These are phyloP conservation scores for Ormyrus nitidulus DNA, from an alignment of 2,888 invertebrate genomes.

Conservation along the genomic window DNA sequence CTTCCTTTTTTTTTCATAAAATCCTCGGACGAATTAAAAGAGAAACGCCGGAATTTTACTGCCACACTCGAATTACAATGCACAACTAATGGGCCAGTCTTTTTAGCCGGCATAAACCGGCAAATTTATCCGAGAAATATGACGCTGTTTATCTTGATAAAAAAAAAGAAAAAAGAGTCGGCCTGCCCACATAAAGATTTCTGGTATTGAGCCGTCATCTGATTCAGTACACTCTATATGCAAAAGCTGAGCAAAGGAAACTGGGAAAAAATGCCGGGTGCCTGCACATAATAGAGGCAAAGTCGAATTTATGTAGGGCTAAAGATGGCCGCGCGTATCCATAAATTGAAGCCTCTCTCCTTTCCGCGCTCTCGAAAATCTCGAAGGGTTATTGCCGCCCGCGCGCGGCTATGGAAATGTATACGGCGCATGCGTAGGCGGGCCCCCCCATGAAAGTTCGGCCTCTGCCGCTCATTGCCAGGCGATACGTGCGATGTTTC, in stretches of 20 bases:
- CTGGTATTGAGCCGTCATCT: no score
- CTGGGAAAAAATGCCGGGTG: no score
- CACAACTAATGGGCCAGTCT: not conserved
- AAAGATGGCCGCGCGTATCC: constrained; percentile 32
- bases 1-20: no score
- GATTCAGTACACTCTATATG: no score
- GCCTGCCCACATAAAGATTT: no score
- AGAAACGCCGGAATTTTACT: not conserved
- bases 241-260: no score
- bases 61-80: not conserved
- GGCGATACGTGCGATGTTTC: constrained; percentile 60
- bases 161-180: no score
- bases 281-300: constrained; percentile 6
- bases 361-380: not conserved
- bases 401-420: not conserved
- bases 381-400: constrained; percentile 10
- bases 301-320: constrained; percentile 8
- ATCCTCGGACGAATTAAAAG: no score
- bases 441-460: constrained; percentile 21
- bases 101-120: no score
- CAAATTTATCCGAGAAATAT: no score
- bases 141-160: no score
- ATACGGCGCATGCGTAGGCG: constrained; percentile 27
- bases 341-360: constrained; percentile 48
- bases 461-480: constrained; percentile 47